Base-by-base conservation (phyloP, 1,140 invertebrate genomes). In the Drosophila mayri region DNA sequence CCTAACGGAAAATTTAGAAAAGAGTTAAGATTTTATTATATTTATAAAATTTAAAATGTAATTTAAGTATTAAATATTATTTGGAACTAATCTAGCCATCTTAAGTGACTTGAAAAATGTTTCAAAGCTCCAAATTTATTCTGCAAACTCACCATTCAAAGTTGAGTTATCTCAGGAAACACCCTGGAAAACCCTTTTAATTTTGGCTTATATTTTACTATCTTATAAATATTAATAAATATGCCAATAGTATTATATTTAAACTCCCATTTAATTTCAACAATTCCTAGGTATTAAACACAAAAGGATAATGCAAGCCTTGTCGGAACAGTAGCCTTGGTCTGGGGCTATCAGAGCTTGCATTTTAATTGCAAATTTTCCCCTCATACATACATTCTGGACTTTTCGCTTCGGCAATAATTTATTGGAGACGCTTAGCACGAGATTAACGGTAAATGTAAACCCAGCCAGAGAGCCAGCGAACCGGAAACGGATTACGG, bases 401-500 rank as follows among this genome's bases (percentile, higher is more conserved):
- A 66, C 66, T 67, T 52, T 55, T 67, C 47, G 63, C 59, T 38
- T 1, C 10, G 66, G 84, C 79, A 77, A 87, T 87, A 90, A 90
- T 87, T 87, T 87, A 87, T 87, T 84, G 71, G 76, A 71, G 76
- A 64, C 85, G 84, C 84, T 87, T 87, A 90, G 85, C 81, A 84
- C 64, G 76, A 80, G 85, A 87, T 87, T 87, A 87, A 87, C 85
- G 76, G 76, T 67, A 80, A 87, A 87, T 87, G 84, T 87, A 84
- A 86, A 71, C 60, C 68, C 80, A 90, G 60, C 81, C 84, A 84
- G 76, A 85, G 84, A 90, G 63, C 81, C 84, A 90, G 76, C 84
- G 84, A 90, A 87, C 84, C 84, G 84, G 84, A 87, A 87, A 84
- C 82, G 84, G 84, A 90, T 87, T 87, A 90, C 84, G 73, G 82